Percentiles rank a stretch among this genome's conserved stretches.
Evolutionary conservation across 35 echinoderm and acorn worm genomes (phyloP).

Genomic region (Amphiura filiformis): DNA sequence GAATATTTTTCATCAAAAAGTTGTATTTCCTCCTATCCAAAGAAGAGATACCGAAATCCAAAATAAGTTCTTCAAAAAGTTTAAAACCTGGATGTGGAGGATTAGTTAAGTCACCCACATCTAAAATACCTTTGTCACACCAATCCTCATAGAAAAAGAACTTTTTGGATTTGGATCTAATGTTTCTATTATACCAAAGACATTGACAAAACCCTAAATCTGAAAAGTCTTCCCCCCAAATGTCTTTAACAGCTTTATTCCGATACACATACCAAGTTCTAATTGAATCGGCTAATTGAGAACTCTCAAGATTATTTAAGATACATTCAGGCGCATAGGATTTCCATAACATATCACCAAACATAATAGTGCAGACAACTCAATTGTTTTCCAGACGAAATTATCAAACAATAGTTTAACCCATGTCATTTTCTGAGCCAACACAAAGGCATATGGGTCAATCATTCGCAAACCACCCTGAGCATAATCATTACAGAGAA

Average conservation of each 20-base stretch:
- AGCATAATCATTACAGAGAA: no score
- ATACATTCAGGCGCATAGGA: neutral
- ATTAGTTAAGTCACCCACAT: neutral
- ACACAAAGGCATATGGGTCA: neutral
- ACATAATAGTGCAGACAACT: neutral
- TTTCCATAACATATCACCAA: neutral
- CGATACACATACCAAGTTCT: neutral
- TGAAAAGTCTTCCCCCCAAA: neutral
- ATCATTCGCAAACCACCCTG: neutral
- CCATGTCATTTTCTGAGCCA: neutral
- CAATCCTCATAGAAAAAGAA: neutral
- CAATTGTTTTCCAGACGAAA: neutral
- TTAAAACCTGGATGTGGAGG: neutral
- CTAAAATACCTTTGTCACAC: neutral
- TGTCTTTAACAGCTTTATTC: neutral
- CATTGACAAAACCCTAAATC: neutral
- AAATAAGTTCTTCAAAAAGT: neutral
- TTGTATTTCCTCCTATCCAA: neutral
- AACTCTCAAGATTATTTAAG: neutral
- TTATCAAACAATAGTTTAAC: no score
- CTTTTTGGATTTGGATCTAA: neutral
- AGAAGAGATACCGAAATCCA: neutral
- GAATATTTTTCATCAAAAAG: neutral
- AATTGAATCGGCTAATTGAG: neutral
- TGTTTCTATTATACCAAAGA: neutral